Evolutionary conservation across 2,797 vertebrate genomes (phyloP).

Genomic region (Okamejei kenojei): DNA sequence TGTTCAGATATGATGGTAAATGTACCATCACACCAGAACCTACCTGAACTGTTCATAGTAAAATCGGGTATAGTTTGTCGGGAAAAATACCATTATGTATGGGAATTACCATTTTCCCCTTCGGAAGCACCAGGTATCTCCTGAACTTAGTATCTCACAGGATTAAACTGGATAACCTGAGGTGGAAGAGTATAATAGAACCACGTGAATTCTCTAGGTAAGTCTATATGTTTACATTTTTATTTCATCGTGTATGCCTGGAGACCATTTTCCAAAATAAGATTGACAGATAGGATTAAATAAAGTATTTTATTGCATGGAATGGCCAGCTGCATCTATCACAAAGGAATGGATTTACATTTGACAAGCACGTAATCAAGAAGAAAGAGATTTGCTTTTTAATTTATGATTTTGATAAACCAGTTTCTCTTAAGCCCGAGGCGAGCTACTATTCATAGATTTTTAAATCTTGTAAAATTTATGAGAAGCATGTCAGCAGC

Average conservation of each 20-base stretch:
- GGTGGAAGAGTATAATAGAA: neutral
- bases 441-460: slow-evolving; percentile 9
- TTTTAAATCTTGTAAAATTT: neutral
- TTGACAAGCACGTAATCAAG: slow-evolving; percentile 22
- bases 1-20: too few species aligned
- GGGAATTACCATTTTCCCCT: neutral
- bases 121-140: neutral
- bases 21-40: too few species aligned
- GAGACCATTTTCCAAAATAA: neutral
- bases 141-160: neutral
- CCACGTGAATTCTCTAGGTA: neutral
- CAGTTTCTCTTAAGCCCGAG: slow-evolving; percentile 17
- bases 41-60: neutral
- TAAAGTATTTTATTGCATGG: neutral
- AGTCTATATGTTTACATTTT: neutral
- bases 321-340: slow-evolving; percentile 5
- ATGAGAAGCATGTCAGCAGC: neutral
- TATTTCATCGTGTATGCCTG: neutral
- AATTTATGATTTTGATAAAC: slow-evolving; percentile 36
- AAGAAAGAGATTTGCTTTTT: slow-evolving; percentile 16
- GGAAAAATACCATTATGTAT: neutral
- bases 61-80: neutral
- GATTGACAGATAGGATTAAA: neutral
- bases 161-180: neutral
- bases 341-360: neutral